Evolutionary conservation across 2,113 vertebrate genomes (phyloP).

Genomic region (Trogon surrucura): DNA sequence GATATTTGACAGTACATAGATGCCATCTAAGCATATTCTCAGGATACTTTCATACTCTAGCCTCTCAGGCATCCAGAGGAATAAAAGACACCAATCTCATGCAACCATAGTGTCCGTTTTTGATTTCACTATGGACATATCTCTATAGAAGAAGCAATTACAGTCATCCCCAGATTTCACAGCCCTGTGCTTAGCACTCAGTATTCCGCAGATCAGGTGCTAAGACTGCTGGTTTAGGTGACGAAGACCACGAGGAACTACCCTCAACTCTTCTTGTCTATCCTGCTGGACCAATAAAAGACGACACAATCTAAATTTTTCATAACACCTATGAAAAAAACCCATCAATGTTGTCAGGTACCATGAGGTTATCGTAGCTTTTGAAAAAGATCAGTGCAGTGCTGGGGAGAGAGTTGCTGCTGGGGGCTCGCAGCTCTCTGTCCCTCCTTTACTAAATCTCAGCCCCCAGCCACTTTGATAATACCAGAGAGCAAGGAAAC

Average conservation of each 20-base stretch:
- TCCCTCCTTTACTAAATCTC: background rate
- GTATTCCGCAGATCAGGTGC: background rate
- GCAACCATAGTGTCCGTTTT: rapidly evolving
- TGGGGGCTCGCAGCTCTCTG: background rate
- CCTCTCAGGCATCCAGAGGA: background rate
- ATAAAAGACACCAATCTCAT: background rate
- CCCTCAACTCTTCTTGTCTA: background rate
- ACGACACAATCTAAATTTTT: background rate
- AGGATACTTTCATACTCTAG: background rate
- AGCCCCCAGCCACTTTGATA: background rate
- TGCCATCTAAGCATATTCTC: background rate
- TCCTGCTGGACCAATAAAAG: background rate
- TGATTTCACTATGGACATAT: background rate
- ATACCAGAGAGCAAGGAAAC: background rate
- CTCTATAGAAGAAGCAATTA: background rate
- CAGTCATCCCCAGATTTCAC: background rate
- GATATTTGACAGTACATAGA: background rate
- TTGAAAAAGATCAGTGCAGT: background rate
- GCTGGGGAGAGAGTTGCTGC: background rate
- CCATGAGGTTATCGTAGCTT: background rate
- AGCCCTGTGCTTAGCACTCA: background rate
- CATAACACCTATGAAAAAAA: background rate
- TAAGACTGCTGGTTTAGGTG: background rate
- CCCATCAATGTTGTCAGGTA: background rate
- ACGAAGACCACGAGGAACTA: background rate